Evolutionary conservation across 2,797 vertebrate species (phyloP).

Genomic region (Molossus molossus): DNA sequence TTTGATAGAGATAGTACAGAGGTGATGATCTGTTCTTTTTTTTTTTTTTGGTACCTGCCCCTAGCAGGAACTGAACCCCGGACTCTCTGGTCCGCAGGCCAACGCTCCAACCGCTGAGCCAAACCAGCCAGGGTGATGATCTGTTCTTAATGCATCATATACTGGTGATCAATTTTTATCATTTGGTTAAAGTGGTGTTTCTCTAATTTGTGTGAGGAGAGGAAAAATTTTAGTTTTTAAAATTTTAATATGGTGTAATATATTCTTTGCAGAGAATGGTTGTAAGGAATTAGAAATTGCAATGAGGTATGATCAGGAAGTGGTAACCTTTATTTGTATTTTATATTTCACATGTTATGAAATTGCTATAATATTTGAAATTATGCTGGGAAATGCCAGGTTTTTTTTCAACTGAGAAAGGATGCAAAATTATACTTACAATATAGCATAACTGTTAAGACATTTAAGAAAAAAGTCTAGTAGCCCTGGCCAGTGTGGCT

Average conservation of each 20-base stretch:
- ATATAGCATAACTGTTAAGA: background rate
- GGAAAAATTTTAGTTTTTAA: background rate
- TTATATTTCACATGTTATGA: background rate
- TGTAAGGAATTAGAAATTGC: background rate
- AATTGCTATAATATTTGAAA: conserved; percentile 42
- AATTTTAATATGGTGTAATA: background rate
- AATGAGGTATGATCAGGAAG: background rate
- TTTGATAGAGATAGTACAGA: conserved; percentile 40
- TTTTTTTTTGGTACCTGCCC: background rate
- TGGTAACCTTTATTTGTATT: background rate
- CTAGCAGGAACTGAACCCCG: too few species aligned
- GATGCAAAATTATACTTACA: background rate
- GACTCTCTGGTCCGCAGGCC: too few species aligned
- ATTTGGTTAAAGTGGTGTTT: conserved; percentile 9
- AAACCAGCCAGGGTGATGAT: background rate
- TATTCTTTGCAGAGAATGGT: conserved; percentile 16
- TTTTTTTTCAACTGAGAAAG: conserved; percentile 26
- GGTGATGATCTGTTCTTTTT: conserved; percentile 22
- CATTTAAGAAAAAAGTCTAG: background rate
- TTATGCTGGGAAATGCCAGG: background rate
- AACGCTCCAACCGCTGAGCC: too few species aligned
- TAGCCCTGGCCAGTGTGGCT: background rate
- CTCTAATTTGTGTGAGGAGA: background rate
- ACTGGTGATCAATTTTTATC: background rate
- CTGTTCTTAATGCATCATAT: background rate